Conservation (phyloP, 1,140 invertebrate genomes). For the Leptestheria dahalacensis region DNA sequence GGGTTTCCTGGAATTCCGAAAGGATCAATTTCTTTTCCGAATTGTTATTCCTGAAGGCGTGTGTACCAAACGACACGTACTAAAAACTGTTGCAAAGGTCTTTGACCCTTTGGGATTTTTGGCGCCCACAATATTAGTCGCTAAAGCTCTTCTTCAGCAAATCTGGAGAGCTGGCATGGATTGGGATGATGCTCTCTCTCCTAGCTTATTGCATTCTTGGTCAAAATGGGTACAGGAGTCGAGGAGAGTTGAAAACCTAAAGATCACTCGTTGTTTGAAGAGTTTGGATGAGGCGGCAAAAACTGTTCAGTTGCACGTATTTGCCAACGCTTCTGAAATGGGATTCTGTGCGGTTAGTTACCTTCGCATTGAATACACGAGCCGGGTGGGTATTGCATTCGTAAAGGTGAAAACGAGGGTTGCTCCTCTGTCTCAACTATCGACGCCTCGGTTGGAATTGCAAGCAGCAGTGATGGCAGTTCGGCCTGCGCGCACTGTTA, state of each 20-base stretch:
- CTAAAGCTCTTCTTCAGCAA: conserved; percentile 2
- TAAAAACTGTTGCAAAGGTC: not conserved
- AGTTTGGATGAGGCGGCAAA: not conserved
- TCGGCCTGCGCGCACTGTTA: not conserved
- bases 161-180: conserved; percentile 19
- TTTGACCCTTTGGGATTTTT: conserved; percentile 8
- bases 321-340: conserved; percentile 23
- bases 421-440: not conserved
- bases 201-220: conserved; percentile 15
- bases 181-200: conserved; percentile 19
- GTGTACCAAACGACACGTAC: not conserved
- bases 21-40: not conserved
- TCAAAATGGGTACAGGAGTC: conserved; percentile 7
- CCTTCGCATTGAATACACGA: conserved; percentile 13
- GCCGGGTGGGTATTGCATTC: not conserved
- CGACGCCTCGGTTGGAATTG: not conserved
- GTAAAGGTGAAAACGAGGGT: not conserved
- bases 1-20: conserved; percentile 3
- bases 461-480: not conserved
- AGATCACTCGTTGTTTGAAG: conserved; percentile 13
- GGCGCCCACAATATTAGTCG: not conserved
- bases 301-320: conserved; percentile 20
- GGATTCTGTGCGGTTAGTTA: conserved; percentile 24
- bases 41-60: not conserved
- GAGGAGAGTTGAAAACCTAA: not conserved